These are phyloP conservation scores for Steinernema khuongi DNA, from an alignment of 1,140 invertebrate species.

Conservation along the genomic window DNA sequence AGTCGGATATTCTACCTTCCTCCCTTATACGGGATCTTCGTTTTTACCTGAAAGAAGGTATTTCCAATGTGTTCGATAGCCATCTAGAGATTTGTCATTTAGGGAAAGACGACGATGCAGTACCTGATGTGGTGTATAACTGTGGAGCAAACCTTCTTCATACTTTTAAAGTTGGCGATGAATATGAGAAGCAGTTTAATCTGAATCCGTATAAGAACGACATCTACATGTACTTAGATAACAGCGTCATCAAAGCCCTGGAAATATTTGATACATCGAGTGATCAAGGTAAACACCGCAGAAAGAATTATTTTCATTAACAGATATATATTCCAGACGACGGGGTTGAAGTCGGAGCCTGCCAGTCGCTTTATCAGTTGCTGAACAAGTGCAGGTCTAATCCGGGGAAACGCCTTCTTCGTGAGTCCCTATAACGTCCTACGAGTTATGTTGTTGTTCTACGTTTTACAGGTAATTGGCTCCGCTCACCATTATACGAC, in stretches of 20 bases:
- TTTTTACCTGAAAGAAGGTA: neutral
- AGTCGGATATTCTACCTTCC: neutral
- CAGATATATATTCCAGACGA: neutral
- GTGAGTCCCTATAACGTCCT: neutral
- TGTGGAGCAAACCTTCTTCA: neutral
- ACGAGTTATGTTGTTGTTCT: neutral
- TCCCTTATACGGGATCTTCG: neutral
- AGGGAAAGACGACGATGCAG: neutral
- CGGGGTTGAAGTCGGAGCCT: neutral
- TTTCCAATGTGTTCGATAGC: neutral
- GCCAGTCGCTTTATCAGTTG: constrained; percentile 29
- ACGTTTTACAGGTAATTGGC: constrained; percentile 30
- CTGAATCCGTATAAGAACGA: constrained; percentile 20
- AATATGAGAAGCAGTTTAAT: constrained; percentile 14
- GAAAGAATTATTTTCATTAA: constrained; percentile 19
- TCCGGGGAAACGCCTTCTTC: constrained; percentile 29
- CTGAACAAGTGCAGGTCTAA: constrained; percentile 32
- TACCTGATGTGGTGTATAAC: neutral
- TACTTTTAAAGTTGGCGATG: neutral
- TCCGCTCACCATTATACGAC: constrained; percentile 26
- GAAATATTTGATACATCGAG: constrained; percentile 24
- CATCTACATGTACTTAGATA: constrained; percentile 29
- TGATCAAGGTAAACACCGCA: neutral
- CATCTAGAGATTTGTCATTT: neutral
- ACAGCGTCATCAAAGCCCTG: constrained; percentile 22